Evolutionary conservation across 1,140 invertebrate genomes (phyloP), one percentile per base, ranked within the genome.

Genomic region (Goniozus legneri): DNA sequence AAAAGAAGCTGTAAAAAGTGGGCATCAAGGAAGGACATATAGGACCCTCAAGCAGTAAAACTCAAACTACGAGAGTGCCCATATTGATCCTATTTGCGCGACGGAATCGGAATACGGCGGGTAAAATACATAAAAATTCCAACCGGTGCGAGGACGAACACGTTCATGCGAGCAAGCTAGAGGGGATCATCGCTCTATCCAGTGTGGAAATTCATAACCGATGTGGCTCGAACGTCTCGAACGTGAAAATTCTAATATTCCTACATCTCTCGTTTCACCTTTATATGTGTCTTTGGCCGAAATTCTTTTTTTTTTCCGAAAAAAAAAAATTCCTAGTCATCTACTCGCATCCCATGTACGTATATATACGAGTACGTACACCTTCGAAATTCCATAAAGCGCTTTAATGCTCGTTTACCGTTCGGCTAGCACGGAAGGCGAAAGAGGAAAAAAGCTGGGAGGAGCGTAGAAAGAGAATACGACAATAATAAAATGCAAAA

Each of bases 21-120:
- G 4, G 24, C 24, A 10, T 6, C 4, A 27, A 6, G 10, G 10
- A 35, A 13, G n/a, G 33, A 35, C 4, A 14, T 6, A 13, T 16
- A 10, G 15, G 14, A 15, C 14, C 33, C 22, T 44, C 44, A 32
- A 49, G 44, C 44, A 36, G 39, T 24, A 46, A 51, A 58, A 50
- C 32, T 50, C 22, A 12, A 45, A 36, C 30, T 21, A 21, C 30
- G 20, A 13, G 21, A 42, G 14, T 18, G 13, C 8, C 8, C 22
- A 38, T 54, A 58, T 54, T 24, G 47, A 58, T 58, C 41, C 39
- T 44, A 51, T 54, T 58, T 58, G 33, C 16, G 47, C 37, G 12
- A 13, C 14, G 19, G 10, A 44, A 46, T 44, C 32, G 47, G 47
- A 50, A 58, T 14, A n/a, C n/a, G n/a, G n/a, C n/a, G n/a, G 36